phyloP scores from a whole-genome alignment of 2,888 invertebrate genomes.

The Amphipoea lucens region DNA sequence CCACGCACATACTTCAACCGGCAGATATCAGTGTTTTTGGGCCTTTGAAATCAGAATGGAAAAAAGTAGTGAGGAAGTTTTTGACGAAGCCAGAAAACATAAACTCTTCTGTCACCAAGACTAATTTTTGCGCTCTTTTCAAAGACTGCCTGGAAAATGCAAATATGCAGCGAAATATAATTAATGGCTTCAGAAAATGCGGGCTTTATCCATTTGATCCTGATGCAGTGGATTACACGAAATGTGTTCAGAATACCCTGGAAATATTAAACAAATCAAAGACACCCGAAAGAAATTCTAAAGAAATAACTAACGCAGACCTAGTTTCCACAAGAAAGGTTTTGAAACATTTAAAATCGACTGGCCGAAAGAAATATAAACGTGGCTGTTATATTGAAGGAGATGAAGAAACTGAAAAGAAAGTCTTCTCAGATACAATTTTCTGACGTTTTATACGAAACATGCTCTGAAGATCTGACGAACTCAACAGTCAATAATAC shows the following conservation, averaged over 20 bases:
- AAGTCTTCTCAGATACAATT: slow-evolving; percentile 1
- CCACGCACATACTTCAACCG: too few species aligned
- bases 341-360: neutral
- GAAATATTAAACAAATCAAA: neutral
- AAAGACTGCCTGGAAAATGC: neutral
- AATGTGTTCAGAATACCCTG: slow-evolving; percentile 6
- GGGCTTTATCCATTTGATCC: slow-evolving; percentile 2
- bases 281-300: neutral
- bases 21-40: neutral
- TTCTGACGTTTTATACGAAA: slow-evolving; percentile 1
- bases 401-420: slow-evolving; percentile 1
- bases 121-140: neutral
- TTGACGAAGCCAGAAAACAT: slow-evolving; percentile 1
- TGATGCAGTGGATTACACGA: slow-evolving; percentile 8
- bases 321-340: slow-evolving; percentile 5
- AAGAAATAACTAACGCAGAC: slow-evolving; percentile 7
- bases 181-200: slow-evolving; percentile 3
- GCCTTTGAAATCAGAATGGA: neutral
- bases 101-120: neutral
- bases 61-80: neutral
- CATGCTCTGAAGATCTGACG: neutral
- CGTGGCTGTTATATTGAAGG: neutral
- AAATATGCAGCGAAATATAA: neutral
- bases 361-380: neutral
- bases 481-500: neutral